Evolutionary conservation across 64 coral and sea anemone genomes (phyloP).

Genomic region (Stichodactyla mertensii): DNA sequence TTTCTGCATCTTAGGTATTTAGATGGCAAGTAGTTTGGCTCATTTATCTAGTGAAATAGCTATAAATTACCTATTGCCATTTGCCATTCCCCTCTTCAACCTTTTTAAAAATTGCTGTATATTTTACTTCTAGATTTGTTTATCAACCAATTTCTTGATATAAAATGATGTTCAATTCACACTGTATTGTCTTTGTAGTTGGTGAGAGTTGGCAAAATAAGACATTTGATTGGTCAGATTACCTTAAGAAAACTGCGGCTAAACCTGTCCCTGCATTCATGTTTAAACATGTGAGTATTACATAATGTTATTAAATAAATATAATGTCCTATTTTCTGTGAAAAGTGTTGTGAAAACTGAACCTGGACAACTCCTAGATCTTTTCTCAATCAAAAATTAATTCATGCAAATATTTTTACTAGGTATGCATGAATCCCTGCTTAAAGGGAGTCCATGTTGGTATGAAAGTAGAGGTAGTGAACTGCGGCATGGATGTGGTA

Average conservation of each 20-base stretch:
- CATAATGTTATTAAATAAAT: neutral
- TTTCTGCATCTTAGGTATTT: too few relatives aligned
- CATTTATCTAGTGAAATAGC: too few relatives aligned
- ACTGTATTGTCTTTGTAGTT: conserved; percentile 14
- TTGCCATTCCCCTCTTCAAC: too few relatives aligned
- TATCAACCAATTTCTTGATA: neutral
- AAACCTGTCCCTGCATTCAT: conserved; percentile 71
- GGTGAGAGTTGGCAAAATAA: conserved; percentile 98
- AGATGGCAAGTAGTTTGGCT: too few relatives aligned
- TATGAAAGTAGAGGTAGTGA: conserved; percentile 99
- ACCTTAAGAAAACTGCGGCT: conserved; percentile 80
- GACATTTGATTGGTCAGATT: conserved; percentile 93
- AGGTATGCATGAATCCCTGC: conserved; percentile 94
- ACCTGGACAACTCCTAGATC: too few relatives aligned
- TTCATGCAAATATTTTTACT: neutral
- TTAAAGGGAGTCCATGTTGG: conserved; percentile 97
- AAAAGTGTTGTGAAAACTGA: too few relatives aligned
- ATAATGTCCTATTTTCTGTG: too few relatives aligned
- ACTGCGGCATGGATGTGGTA: conserved; percentile 81
- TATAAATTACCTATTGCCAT: too few relatives aligned
- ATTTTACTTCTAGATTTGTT: too few relatives aligned
- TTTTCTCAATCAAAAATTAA: neutral
- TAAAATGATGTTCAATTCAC: neutral
- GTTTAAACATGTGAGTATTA: conserved; percentile 90
- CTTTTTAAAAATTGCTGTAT: too few relatives aligned